phyloP scores from a whole-genome alignment of 2,113 vertebrate species.

The Boulengeromyrus knoepffleri region DNA sequence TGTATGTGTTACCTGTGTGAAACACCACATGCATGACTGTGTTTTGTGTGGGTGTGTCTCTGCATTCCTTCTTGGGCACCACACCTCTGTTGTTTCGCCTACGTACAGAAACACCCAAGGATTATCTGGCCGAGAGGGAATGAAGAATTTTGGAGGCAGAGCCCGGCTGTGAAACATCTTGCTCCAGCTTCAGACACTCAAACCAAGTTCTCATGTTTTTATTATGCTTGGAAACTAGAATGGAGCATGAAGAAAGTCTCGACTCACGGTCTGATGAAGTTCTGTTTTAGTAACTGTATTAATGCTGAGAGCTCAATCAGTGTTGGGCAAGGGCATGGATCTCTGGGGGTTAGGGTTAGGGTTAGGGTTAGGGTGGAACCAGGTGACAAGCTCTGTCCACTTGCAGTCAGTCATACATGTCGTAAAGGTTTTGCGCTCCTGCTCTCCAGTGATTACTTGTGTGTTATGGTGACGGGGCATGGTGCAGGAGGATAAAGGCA shows the following conservation, averaged over 20 bases:
- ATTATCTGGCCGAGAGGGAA: background rate
- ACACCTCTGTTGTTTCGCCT: background rate
- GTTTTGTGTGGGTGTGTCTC: background rate
- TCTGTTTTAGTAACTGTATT: background rate
- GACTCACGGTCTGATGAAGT: background rate
- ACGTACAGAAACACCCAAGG: background rate
- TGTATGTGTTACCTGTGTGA: background rate
- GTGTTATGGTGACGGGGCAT: no score
- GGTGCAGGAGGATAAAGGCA: no score
- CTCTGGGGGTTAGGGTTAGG: background rate
- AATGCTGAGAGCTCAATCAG: background rate
- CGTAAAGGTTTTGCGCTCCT: background rate
- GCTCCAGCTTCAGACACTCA: background rate
- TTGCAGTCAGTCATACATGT: background rate
- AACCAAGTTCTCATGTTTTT: background rate
- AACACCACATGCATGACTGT: background rate
- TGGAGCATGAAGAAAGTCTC: background rate
- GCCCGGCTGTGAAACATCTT: background rate
- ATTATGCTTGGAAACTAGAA: background rate
- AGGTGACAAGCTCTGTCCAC: background rate
- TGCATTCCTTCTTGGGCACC: background rate
- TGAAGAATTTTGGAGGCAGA: background rate
- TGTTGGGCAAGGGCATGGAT: background rate
- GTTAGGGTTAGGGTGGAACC: background rate
- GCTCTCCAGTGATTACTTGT: background rate